Evolutionary conservation across 2,113 vertebrate species (phyloP).

Genomic region (Trematomus loennbergii): DNA sequence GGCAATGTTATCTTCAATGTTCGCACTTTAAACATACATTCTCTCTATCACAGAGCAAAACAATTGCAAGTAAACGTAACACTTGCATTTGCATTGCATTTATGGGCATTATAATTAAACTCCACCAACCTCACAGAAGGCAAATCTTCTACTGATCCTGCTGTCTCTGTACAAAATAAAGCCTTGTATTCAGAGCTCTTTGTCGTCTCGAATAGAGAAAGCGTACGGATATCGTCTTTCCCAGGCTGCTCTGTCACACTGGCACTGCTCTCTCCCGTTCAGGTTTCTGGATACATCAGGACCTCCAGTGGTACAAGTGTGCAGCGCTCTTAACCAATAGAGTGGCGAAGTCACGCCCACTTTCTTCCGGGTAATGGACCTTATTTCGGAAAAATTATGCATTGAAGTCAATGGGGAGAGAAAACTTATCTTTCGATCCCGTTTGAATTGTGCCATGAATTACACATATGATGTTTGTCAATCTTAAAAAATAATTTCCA

Average conservation of each 20-base stretch:
- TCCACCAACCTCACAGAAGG: conserved; percentile 52
- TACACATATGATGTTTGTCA: no score
- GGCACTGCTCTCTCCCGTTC: conserved; percentile 25
- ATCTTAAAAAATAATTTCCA: no score
- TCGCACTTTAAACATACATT: not conserved
- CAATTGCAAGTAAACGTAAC: not conserved
- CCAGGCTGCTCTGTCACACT: conserved; percentile 27
- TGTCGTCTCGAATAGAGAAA: not conserved
- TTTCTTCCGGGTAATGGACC: no score
- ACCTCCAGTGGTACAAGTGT: no score
- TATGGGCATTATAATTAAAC: not conserved
- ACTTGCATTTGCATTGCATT: not conserved
- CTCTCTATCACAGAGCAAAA: not conserved
- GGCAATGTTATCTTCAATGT: not conserved
- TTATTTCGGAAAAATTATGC: no score
- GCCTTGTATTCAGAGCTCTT: not conserved
- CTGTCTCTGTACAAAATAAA: not conserved
- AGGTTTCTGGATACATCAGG: conserved; percentile 28
- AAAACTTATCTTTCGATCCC: no score
- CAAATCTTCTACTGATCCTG: not conserved
- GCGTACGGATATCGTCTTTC: rapidly evolving
- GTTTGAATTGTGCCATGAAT: no score
- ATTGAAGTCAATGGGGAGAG: no score
- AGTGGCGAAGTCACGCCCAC: no score
- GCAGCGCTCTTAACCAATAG: no score